phyloP scores from a whole-genome alignment of 2,113 vertebrate species.

The Zosterops lateralis region DNA sequence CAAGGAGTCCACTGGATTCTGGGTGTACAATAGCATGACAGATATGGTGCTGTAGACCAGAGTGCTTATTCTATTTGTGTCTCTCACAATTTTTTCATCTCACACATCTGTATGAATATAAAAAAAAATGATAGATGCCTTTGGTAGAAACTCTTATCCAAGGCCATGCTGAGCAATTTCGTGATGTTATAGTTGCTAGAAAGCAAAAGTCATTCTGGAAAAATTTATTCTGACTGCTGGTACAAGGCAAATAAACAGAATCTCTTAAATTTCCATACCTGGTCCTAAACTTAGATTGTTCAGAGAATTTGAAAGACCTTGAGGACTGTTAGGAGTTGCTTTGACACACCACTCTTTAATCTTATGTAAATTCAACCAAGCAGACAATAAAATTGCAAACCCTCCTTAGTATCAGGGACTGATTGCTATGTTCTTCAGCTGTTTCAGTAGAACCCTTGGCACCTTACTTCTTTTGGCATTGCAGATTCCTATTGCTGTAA shows the following conservation, averaged over 20 bases:
- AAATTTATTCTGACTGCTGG: background rate
- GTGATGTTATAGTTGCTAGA: background rate
- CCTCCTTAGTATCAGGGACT: background rate
- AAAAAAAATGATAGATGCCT: background rate
- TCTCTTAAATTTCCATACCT: background rate
- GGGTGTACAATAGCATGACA: background rate
- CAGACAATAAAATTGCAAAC: background rate
- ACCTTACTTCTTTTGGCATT: background rate
- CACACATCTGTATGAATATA: rapidly evolving
- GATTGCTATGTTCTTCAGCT: background rate
- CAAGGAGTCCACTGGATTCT: background rate
- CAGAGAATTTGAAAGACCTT: background rate
- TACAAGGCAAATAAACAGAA: background rate
- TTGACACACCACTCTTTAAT: background rate
- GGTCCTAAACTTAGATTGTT: background rate
- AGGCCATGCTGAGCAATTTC: background rate
- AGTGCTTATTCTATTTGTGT: background rate
- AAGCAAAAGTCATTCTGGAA: background rate
- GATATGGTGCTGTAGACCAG: background rate
- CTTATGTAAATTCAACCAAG: background rate
- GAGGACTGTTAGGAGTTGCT: background rate
- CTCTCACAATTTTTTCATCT: background rate
- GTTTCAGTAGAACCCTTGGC: background rate
- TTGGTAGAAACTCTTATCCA: background rate
- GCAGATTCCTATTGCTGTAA: background rate